Base-by-base conservation (phyloP, 2,113 vertebrate genomes). In the Globicephala melas region DNA sequence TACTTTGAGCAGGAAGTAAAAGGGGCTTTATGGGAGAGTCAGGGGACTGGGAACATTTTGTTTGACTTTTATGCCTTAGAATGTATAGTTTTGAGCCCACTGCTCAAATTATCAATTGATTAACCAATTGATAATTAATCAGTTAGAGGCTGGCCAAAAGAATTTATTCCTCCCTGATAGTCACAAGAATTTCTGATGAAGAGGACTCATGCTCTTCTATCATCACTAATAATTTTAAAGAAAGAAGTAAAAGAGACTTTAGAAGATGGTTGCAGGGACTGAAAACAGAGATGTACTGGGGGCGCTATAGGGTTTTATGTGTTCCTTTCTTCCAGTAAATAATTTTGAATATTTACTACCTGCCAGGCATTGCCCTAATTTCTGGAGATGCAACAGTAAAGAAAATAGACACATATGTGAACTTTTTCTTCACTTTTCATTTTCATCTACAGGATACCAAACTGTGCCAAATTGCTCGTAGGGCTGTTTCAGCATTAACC, bases 181-280 rank as follows among this genome's bases (percentile, higher is more conserved):
- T 50, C 12, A 86, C n/a, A 70, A 74, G 28, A 47, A 81, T 65
- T 77, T 82, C 77, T 83, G 21, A 92, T 28, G 6, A 68, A 63
- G 5, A 76, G 58, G 5, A 11, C 17, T 65, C 18, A 38, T 74
- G 47, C 28, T 88, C 8, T 21, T 81, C 77, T 83, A 18, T 14
- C 26, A 38, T 67, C 60, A 92, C 4, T 62, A 92, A 31, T 81
- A 68, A 90, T 71, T 88, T 93, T 90, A 88, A 95, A 81, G 74
- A 41, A 92, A 87, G 41, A 94, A 17, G 10, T 1, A 79, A 90
- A 58, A 80, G 12, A 67, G 21, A 74, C 25, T 68, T 74, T 68
- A 28, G 20, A 44, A 71, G 13, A 70, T 31, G 50, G 25, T 55
- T 62, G 9, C 47, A 67, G 11, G 33, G 44, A 44, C 18, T 79